A percentile compares a stretch with the other conserved stretches of the same genome.
Conservation (phyloP, 2,888 invertebrate genomes). For the Endotricha flammealis region DNA sequence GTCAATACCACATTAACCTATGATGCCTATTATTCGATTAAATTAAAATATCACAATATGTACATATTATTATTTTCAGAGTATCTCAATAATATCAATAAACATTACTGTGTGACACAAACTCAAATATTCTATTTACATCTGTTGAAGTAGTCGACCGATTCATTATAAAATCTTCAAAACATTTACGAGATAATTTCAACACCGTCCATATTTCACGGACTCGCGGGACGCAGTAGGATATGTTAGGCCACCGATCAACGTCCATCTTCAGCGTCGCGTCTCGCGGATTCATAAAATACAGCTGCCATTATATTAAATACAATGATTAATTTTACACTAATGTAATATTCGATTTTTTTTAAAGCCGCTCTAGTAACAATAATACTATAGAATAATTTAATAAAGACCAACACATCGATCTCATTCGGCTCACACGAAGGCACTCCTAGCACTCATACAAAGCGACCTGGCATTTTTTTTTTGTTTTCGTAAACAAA, state of each 20-base stretch:
- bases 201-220: conserved; percentile 11
- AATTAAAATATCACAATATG: conserved; percentile 77
- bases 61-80: conserved; percentile 67
- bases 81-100: conserved; percentile 63
- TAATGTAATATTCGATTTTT: conserved; percentile 35
- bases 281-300: conserved; percentile 19
- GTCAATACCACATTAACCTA: conserved; percentile 49
- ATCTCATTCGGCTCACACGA: conserved; percentile 37
- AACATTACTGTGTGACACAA: conserved; percentile 41
- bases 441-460: conserved; percentile 53
- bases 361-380: conserved; percentile 38
- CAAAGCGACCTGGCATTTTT: conserved; percentile 27
- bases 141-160: conserved; percentile 34
- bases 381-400: conserved; percentile 54
- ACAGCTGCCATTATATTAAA: conserved; percentile 21
- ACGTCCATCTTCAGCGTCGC: background rate
- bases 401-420: conserved; percentile 23
- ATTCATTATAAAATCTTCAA: conserved; percentile 22
- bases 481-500: conserved; percentile 24
- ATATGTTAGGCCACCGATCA: background rate
- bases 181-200: conserved; percentile 16
- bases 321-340: conserved; percentile 33
- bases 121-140: conserved; percentile 30
- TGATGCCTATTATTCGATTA: conserved; percentile 66
- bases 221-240: conserved; percentile 14